Conservation (phyloP, 1,140 invertebrate genomes). For the Leptinotarsa texana region DNA sequence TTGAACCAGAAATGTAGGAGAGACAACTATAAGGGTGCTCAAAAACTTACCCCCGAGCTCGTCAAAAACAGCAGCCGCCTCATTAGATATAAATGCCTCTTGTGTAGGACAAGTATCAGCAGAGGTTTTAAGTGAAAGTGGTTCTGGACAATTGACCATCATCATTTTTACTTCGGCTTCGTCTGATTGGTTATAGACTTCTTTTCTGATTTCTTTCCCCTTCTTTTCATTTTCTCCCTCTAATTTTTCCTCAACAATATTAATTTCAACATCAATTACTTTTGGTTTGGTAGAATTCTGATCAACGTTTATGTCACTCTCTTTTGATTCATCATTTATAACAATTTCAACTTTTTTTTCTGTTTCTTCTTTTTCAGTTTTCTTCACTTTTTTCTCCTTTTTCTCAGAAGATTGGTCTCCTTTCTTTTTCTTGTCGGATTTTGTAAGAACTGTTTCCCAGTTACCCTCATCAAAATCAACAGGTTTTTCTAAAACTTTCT, state of each 20-base stretch:
- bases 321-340: slow-evolving; percentile 57
- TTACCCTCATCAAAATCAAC: slow-evolving; percentile 74
- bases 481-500: slow-evolving; percentile 66
- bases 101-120: background rate
- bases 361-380: slow-evolving; percentile 51
- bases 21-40: no score
- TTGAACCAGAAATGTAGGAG: no score
- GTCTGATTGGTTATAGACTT: slow-evolving; percentile 25
- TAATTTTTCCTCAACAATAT: slow-evolving; percentile 54
- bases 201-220: slow-evolving; percentile 51
- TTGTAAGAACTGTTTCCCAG: slow-evolving; percentile 73
- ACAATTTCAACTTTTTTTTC: slow-evolving; percentile 60
- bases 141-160: background rate
- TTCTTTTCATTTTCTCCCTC: slow-evolving; percentile 57
- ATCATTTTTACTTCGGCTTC: slow-evolving; percentile 4
- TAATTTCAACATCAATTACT: slow-evolving; percentile 49
- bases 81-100: slow-evolving; percentile 48
- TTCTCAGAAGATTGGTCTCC: slow-evolving; percentile 60
- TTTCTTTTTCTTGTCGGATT: slow-evolving; percentile 67
- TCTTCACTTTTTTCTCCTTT: slow-evolving; percentile 60
- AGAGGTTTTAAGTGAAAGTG: background rate
- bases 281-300: slow-evolving; percentile 47
- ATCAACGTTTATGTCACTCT: slow-evolving; percentile 53
- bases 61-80: slow-evolving; percentile 61
- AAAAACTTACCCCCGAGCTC: slow-evolving; percentile 67